Base-by-base conservation (phyloP, 2,888 invertebrate genomes). In the Megalurothrips usitatus region DNA sequence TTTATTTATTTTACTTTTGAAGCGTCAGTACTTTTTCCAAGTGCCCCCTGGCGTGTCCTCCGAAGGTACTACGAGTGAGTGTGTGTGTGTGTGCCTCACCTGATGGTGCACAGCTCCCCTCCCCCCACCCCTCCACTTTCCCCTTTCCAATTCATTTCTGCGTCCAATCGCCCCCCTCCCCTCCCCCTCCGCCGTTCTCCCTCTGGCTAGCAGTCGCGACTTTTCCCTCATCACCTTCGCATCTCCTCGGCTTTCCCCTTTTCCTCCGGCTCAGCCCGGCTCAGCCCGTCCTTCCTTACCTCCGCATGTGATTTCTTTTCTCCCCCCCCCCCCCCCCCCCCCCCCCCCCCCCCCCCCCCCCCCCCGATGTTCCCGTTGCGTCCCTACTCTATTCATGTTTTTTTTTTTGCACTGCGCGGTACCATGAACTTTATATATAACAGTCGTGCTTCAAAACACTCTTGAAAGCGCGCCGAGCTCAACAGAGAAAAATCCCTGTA, bases 91-190 rank as follows among this genome's bases (percentile, higher is more conserved):
- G n/a, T n/a, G n/a, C n/a, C n/a, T n/a, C n/a, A n/a, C n/a, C n/a
- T n/a, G n/a, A n/a, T n/a, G n/a, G n/a, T n/a, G 34, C 34, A 43
- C 34, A 43, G 52, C 68, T 23, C 68, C 23, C 58, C 52, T 26
- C 8, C 23, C 6, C 68, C 68, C 23, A 23, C n/a, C 9, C 10
- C 23, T 68, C 68, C 68, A 11, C 23, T 26, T 10, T n/a, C 26
- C 1, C 68, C 68, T 75, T 75, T 75, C 68, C 68, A 75, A 75
- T 75, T 75, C 68, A 75, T 75, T 26, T 75, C 68, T 26, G 34
- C 34, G 68, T 75, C 68, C 68, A 75, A 75, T 75, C 68, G 58
- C 14, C 6, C 14, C 58, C 14, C 58, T 17, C 11, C 58, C 6
- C 58, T 52, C 10, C 10, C 52, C 6, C 58, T 17, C 10, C 58